These are phyloP conservation scores for Ciconia maguari DNA, from an alignment of 2,113 vertebrate genomes.

Conservation along the genomic window DNA sequence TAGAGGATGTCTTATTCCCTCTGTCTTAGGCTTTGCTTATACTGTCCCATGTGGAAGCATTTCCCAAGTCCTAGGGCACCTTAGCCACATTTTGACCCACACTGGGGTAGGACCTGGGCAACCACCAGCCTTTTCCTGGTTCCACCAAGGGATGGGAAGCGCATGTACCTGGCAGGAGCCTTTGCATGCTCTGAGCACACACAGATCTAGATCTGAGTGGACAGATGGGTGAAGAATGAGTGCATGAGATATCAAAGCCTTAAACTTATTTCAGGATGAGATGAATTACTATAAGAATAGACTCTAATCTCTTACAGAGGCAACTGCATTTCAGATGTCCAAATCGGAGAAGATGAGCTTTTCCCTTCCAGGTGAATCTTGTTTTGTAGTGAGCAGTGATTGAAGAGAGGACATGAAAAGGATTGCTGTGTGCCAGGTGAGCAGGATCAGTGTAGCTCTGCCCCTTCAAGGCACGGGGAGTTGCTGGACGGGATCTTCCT, in stretches of 20 bases:
- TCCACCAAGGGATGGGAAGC: not conserved
- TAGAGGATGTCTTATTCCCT: not conserved
- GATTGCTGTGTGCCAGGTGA: not conserved
- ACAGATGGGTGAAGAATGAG: not conserved
- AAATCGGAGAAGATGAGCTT: not conserved
- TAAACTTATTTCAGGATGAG: not conserved
- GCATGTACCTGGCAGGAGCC: not conserved
- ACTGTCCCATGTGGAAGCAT: not conserved
- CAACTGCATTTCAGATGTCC: not conserved
- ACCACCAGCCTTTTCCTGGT: not conserved
- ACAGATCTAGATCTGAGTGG: not conserved
- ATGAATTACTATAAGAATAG: not conserved
- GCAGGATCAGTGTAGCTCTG: not conserved
- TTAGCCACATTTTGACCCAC: not conserved
- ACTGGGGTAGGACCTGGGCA: not conserved
- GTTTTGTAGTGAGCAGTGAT: not conserved
- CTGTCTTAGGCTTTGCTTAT: not conserved
- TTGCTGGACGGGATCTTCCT: not conserved
- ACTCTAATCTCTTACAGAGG: not conserved
- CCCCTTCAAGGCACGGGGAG: not conserved
- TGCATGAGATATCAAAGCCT: not conserved
- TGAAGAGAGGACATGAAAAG: not conserved
- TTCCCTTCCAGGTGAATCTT: not conserved
- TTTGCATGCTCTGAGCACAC: not conserved
- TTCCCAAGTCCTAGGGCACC: not conserved